Percentiles rank a stretch among this genome's conserved stretches.
These are phyloP conservation scores for Furcula furcula DNA, from an alignment of 2,888 invertebrate genomes.

Conservation along the genomic window DNA sequence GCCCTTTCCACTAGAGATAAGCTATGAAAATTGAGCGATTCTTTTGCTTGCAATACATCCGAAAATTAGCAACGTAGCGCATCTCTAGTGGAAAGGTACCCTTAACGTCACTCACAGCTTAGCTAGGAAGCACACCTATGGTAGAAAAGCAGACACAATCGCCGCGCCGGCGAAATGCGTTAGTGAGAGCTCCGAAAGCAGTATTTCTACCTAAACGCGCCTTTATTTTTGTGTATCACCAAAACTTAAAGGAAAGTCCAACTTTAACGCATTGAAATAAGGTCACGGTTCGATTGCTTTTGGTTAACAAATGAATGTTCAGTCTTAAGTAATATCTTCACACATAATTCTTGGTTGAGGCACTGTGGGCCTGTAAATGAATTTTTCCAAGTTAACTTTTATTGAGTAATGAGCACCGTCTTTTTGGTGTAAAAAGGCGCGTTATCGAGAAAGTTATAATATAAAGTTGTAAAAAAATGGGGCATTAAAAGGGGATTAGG, in stretches of 20 bases:
- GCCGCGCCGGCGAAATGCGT: no score
- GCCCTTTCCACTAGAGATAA: no score
- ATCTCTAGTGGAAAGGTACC: no score
- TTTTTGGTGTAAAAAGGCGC: neutral
- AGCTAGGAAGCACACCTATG: no score
- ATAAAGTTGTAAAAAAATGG: neutral
- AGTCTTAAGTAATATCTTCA: constrained; percentile 32
- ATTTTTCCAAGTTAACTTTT: constrained; percentile 20
- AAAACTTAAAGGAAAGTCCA: neutral
- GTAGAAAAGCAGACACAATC: no score
- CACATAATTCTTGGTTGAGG: constrained; percentile 25
- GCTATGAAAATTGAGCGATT: no score
- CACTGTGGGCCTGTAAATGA: constrained; percentile 22
- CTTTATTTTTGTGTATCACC: constrained; percentile 20
- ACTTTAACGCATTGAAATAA: neutral
- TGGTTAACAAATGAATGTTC: constrained; percentile 22
- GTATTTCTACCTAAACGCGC: no score
- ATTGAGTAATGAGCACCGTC: constrained; percentile 3
- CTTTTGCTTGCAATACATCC: no score
- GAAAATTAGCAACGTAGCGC: no score
- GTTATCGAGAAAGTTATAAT: neutral
- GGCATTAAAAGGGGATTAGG: neutral
- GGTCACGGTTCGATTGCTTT: constrained; percentile 3
- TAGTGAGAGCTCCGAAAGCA: no score
- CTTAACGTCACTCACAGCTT: no score